These are phyloP conservation scores for Dusona sp. DNA, from an alignment of 2,888 invertebrate species.

Conservation along the genomic window DNA sequence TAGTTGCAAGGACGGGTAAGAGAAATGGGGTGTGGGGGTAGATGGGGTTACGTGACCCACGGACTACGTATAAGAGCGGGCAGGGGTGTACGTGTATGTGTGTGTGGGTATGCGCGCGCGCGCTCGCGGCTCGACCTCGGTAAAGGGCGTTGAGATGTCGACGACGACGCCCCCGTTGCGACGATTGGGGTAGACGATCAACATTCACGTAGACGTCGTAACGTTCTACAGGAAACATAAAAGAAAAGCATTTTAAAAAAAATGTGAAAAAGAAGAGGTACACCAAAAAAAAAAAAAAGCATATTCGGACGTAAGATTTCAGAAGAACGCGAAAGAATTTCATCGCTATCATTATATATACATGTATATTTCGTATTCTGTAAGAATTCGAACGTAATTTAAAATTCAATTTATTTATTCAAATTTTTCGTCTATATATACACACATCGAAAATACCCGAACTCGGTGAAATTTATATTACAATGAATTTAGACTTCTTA, in stretches of 20 bases:
- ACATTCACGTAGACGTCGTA: slow-evolving; percentile 58
- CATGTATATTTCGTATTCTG: not conserved
- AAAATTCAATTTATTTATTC: slow-evolving; percentile 13
- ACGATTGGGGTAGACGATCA: slow-evolving; percentile 48
- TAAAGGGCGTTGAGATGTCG: slow-evolving; percentile 68
- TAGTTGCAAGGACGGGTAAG: slow-evolving; percentile 4
- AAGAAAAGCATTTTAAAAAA: slow-evolving; percentile 27
- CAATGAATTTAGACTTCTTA: not conserved
- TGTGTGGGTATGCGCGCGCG: slow-evolving; percentile 18
- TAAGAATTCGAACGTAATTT: slow-evolving; percentile 1
- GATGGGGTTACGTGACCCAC: slow-evolving; percentile 62
- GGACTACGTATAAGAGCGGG: slow-evolving; percentile 40
- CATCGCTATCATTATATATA: not conserved
- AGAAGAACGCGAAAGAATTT: slow-evolving; percentile 54
- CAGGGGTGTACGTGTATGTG: not conserved
- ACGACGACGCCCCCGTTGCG: slow-evolving; percentile 30
- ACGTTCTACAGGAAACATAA: slow-evolving; percentile 23
- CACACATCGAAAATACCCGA: not conserved
- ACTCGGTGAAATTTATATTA: slow-evolving; percentile 15
- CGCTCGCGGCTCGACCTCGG: slow-evolving; percentile 60
- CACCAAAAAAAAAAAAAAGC: slow-evolving; percentile 1
- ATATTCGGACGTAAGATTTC: slow-evolving; percentile 51
- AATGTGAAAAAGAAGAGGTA: not conserved
- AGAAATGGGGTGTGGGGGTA: not conserved
- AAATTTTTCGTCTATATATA: not conserved